These are phyloP conservation scores for Esox niger DNA, from an alignment of 2,113 vertebrate genomes.

Conservation along the genomic window DNA sequence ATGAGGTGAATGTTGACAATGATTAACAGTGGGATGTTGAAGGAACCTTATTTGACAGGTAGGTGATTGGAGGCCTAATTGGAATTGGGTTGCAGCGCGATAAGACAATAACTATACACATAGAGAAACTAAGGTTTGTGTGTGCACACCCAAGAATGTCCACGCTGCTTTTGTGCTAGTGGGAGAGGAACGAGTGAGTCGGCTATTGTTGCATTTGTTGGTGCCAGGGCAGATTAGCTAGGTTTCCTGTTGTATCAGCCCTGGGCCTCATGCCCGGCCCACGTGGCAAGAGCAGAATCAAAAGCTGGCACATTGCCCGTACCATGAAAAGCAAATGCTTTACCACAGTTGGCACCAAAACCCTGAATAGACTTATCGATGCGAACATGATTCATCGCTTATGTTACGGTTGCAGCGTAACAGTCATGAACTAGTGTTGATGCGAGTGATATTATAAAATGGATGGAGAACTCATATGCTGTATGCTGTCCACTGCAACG, in stretches of 20 bases:
- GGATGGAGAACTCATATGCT: slow-evolving; percentile 4
- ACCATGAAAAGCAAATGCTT: slow-evolving; percentile 28
- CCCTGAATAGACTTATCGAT: slow-evolving; percentile 52
- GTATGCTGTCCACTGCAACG: slow-evolving; percentile 19
- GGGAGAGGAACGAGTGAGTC: slow-evolving; percentile 26
- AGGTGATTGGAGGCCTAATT: slow-evolving; percentile 11
- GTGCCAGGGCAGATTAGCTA: slow-evolving; percentile 35
- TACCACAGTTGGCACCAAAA: slow-evolving; percentile 14
- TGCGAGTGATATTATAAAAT: neutral
- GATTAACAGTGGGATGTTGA: slow-evolving; percentile 11
- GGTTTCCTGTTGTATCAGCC: slow-evolving; percentile 56
- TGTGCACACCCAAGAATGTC: slow-evolving; percentile 1
- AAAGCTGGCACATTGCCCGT: slow-evolving; percentile 37
- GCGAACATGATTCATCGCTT: slow-evolving; percentile 27
- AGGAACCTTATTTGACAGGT: slow-evolving; percentile 6
- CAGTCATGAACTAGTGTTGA: slow-evolving; percentile 11
- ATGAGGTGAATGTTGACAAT: slow-evolving; percentile 23
- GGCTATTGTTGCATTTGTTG: slow-evolving; percentile 49
- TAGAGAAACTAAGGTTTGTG: slow-evolving; percentile 11
- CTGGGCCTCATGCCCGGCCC: slow-evolving; percentile 29
- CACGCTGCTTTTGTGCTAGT: slow-evolving; percentile 13
- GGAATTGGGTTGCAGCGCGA: neutral
- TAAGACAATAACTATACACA: neutral
- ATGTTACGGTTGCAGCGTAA: too few relatives aligned
- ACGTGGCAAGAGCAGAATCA: slow-evolving; percentile 44